Percentiles rank a stretch among this genome's conserved stretches.
Conservation (phyloP, 2,113 vertebrate species). For the human (Homo sapiens) region GRCh38 chrX:56993501-56994000, state of each 20-base stretch:
- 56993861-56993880: neutral
- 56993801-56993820: conserved; percentile 15
- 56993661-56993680: conserved; percentile 4
- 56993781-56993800: neutral
- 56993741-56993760: neutral
- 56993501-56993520: neutral
- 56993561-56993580: neutral
- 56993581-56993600: neutral
- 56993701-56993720: neutral
- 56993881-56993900: neutral
- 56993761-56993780: neutral
- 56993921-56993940: neutral
- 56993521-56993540: neutral
- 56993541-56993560: neutral
- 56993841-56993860: neutral
- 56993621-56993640: neutral
- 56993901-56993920: neutral
- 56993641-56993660: neutral
- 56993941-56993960: neutral
- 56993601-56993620: neutral
- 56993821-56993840: neutral
- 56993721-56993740: neutral
- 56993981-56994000: neutral
- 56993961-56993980: neutral
- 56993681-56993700: neutral